A percentile compares a stretch with the other conserved stretches of the same genome.
phyloP scores from a whole-genome alignment of 2,888 invertebrate species.

The Ganaspis brasiliensis region DNA sequence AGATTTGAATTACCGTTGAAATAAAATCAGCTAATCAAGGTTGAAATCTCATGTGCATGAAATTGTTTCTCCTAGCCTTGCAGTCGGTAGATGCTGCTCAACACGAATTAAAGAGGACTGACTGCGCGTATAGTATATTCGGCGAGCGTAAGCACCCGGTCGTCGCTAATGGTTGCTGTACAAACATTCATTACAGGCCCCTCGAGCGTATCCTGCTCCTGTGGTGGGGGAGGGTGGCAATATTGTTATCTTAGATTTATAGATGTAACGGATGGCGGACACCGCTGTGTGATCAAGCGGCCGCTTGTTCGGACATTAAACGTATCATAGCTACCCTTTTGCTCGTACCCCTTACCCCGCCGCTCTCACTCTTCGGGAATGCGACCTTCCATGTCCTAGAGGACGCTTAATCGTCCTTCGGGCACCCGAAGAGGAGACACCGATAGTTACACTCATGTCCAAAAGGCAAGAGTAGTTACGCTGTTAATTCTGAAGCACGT shows the following conservation, averaged over 20 bases:
- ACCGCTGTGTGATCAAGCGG: constrained; percentile 73
- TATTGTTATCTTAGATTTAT: constrained; percentile 80
- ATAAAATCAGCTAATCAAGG: not conserved
- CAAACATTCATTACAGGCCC: constrained; percentile 79
- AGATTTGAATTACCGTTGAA: no score
- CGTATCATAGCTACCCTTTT: constrained; percentile 67
- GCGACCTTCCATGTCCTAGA: constrained; percentile 28
- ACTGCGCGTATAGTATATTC: constrained; percentile 29
- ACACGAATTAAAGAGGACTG: constrained; percentile 51
- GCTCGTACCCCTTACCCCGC: constrained; percentile 52
- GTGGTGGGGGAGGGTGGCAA: constrained; percentile 70
- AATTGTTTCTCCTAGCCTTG: constrained; percentile 73
- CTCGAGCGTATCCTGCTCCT: constrained; percentile 56
- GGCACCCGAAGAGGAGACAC: not conserved
- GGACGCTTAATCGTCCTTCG: constrained; percentile 16
- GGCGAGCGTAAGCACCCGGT: constrained; percentile 64
- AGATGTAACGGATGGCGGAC: constrained; percentile 80
- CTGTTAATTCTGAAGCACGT: constrained; percentile 19
- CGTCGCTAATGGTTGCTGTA: constrained; percentile 78
- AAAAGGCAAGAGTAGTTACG: constrained; percentile 16
- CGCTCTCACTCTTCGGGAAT: constrained; percentile 39
- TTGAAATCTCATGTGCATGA: constrained; percentile 74
- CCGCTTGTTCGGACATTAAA: constrained; percentile 68
- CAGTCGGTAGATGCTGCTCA: constrained; percentile 50
- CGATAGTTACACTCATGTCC: constrained; percentile 16